These are phyloP conservation scores for Nomada hirtipes DNA, from an alignment of 2,888 invertebrate genomes.

Conservation along the genomic window DNA sequence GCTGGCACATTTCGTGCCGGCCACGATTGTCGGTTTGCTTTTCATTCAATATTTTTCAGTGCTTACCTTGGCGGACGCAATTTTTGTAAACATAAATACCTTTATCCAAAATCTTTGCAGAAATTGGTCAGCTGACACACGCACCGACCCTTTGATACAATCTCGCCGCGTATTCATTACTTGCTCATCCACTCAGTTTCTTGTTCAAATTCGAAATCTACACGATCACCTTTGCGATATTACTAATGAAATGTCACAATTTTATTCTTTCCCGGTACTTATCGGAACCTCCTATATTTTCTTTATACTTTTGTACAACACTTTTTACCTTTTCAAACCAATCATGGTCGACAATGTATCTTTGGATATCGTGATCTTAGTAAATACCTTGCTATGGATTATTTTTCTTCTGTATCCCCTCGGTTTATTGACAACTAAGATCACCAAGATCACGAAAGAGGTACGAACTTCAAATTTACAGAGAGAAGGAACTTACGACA, in stretches of 20 bases:
- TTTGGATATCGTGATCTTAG: background rate
- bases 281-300: conserved; percentile 33
- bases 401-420: conserved; percentile 34
- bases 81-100: conserved; percentile 57
- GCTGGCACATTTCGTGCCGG: conserved; percentile 36
- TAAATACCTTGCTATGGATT: conserved; percentile 29
- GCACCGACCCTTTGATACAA: background rate
- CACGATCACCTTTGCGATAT: conserved; percentile 60
- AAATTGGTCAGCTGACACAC: background rate
- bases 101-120: conserved; percentile 10
- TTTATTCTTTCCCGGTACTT: conserved; percentile 63
- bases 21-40: conserved; percentile 39
- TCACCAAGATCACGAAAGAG: conserved; percentile 47
- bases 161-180: conserved; percentile 30
- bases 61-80: conserved; percentile 32
- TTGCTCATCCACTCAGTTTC: conserved; percentile 14
- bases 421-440: conserved; percentile 44
- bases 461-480: conserved; percentile 34
- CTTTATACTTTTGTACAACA: conserved; percentile 53
- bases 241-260: conserved; percentile 53
- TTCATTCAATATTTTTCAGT: conserved; percentile 61
- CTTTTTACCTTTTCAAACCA: conserved; percentile 48
- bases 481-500: background rate
- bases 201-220: conserved; percentile 47
- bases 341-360: background rate